A percentile compares a stretch with the other conserved stretches of the same genome.
Evolutionary conservation across 2,113 vertebrate genomes (phyloP).

Genomic region (Helogale parvula): DNA sequence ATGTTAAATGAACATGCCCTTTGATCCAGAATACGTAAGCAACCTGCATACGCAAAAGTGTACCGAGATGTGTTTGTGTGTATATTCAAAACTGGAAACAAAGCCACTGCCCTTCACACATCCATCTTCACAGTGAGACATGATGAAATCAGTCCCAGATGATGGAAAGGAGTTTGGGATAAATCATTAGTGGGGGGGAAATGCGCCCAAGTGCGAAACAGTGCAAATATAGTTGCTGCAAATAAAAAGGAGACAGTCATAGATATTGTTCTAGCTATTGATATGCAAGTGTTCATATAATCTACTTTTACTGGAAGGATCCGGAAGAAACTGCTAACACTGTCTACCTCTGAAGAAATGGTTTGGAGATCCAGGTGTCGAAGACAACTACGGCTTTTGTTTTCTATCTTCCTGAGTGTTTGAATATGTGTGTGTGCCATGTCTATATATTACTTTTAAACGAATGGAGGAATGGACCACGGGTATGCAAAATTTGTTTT

Average conservation of each 20-base stretch:
- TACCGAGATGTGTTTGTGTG: background rate
- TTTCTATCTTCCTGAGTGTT: background rate
- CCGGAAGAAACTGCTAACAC: background rate
- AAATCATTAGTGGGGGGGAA: background rate
- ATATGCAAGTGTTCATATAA: background rate
- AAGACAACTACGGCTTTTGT: background rate
- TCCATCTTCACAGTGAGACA: background rate
- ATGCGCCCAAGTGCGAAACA: background rate
- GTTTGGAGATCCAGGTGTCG: background rate
- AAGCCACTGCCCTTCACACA: background rate
- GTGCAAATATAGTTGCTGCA: background rate
- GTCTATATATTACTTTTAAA: background rate
- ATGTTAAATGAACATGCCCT: background rate
- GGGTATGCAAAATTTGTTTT: background rate
- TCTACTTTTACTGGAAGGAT: background rate
- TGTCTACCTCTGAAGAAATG: background rate
- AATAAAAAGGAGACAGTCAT: background rate
- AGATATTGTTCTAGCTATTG: background rate
- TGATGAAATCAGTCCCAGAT: background rate
- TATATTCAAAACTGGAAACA: background rate
- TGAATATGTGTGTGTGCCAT: background rate
- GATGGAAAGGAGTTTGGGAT: background rate
- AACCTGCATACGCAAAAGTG: background rate
- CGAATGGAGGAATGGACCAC: background rate
- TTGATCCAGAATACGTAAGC: background rate